A percentile compares a stretch with the other conserved stretches of the same genome.
phyloP scores from a whole-genome alignment of 2,113 vertebrate species.

The Takifugu bimaculatus region DNA sequence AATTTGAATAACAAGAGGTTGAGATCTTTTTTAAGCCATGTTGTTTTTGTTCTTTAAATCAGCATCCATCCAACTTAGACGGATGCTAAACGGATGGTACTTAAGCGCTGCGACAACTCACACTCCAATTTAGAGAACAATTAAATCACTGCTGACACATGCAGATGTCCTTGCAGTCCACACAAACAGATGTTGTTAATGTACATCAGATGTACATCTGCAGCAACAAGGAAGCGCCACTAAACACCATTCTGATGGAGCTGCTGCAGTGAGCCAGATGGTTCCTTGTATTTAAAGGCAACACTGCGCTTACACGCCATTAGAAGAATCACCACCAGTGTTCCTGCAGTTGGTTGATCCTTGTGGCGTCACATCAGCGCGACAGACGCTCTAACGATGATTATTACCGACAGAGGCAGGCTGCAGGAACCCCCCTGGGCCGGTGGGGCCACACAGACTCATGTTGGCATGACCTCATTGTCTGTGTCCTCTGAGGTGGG shows the following conservation, averaged over 20 bases:
- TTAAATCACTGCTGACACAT: conserved; percentile 49
- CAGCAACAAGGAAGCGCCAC: not conserved
- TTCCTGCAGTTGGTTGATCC: conserved; percentile 60
- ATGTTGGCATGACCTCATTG: conserved; percentile 52
- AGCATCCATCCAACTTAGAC: conserved; percentile 20
- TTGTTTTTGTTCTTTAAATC: conserved; percentile 40
- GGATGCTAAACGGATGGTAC: conserved; percentile 29
- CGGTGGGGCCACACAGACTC: conserved; percentile 30
- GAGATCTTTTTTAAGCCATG: not conserved
- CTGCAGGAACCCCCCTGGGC: conserved; percentile 31
- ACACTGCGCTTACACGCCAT: conserved; percentile 19
- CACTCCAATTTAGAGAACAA: conserved; percentile 32
- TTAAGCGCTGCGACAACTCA: conserved; percentile 27
- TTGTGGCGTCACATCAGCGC: conserved; percentile 18
- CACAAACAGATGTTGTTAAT: conserved; percentile 35
- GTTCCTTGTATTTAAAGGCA: conserved; percentile 24
- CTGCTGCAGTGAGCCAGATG: conserved; percentile 17
- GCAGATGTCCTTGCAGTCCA: conserved; percentile 46
- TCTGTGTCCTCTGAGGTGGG: conserved; percentile 45
- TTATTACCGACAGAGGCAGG: conserved; percentile 47
- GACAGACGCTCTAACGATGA: conserved; percentile 42
- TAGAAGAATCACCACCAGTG: conserved; percentile 40
- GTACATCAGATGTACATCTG: conserved; percentile 1
- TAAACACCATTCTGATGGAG: conserved; percentile 11
- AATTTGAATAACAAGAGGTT: conserved; percentile 36